Evolutionary conservation across 1,140 invertebrate genomes (phyloP), one percentile per base, ranked within the genome.

Genomic region (Colletes gigas): DNA sequence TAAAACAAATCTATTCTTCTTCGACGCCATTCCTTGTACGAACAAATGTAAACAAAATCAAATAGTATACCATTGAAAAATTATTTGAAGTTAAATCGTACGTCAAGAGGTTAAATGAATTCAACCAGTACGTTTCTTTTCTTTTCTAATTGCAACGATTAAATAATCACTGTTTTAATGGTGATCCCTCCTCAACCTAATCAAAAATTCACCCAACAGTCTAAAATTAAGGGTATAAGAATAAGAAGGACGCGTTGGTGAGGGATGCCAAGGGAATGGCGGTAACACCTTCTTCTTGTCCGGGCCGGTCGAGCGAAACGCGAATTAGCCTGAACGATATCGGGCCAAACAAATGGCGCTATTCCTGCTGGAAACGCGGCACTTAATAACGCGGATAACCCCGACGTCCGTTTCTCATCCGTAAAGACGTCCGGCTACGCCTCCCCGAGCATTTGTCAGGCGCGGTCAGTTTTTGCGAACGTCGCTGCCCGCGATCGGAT

Each of bases 321-420:
- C 63, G 85, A 79, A 73, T 84, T 82, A 86, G 72, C 75, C 71
- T 72, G 50, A 2, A 54, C 62, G 81, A 83, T 79, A 82, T 80
- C 80, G 62, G 65, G 47, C 15, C 59, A 10, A 86, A 87, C 76
- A 88, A 89, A 89, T 85, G 83, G 78, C 83, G 82, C 65, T 73
- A 83, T 85, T 79, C 74, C 80, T 60, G 72, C 70, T 79, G 83
- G 83, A 89, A 89, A 88, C 84, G 77, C 68, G 63, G 68, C 81
- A 71, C 79, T 82, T 87, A 85, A 87, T 87, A 85, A 87, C 66
- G 65, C 85, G 76, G 83, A 86, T 81, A 86, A 85, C 73, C 79
- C 68, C 67, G 19, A 50, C 63, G 76, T 82, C 55, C 76, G 85
- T 85, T 85, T 63, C 78, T 86, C 83, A 86, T 86, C 81, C 77